Evolutionary conservation across 2,113 vertebrate species (phyloP).

Genomic region (Crotalus helleri): DNA sequence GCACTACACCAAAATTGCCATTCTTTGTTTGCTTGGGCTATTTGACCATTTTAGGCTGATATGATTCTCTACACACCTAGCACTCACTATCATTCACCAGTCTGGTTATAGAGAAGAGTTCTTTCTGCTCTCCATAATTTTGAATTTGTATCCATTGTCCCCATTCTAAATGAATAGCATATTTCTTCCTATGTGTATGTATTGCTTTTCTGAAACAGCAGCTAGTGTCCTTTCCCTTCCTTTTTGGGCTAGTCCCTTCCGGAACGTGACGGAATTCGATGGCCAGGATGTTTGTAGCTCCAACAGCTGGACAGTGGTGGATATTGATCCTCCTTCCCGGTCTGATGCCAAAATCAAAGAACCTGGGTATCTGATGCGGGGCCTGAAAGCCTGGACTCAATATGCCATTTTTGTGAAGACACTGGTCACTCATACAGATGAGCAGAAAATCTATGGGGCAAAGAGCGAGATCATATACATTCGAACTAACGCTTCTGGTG

Average conservation of each 20-base stretch:
- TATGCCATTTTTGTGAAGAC: slow-evolving; percentile 97
- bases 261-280: slow-evolving; percentile 94
- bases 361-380: slow-evolving; percentile 80
- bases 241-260: slow-evolving; percentile 75
- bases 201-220: not conserved
- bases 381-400: slow-evolving; percentile 93
- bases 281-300: slow-evolving; percentile 95
- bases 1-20: not conserved
- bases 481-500: slow-evolving; percentile 88
- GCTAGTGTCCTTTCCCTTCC: not conserved
- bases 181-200: not conserved
- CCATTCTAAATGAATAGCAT: not conserved
- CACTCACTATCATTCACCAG: not conserved
- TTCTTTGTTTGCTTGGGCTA: not conserved
- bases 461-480: slow-evolving; percentile 96
- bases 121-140: too few relatives aligned
- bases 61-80: not conserved
- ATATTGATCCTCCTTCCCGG: slow-evolving; percentile 85
- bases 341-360: slow-evolving; percentile 73
- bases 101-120: not conserved
- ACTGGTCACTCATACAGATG: slow-evolving; percentile 88
- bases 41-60: not conserved
- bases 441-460: slow-evolving; percentile 87
- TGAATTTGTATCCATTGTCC: not conserved
- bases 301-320: slow-evolving; percentile 94